A percentile compares a stretch with the other conserved stretches of the same genome.
These are phyloP conservation scores for Drosophila kepulauana DNA, from an alignment of 1,140 invertebrate species.

Conservation along the genomic window DNA sequence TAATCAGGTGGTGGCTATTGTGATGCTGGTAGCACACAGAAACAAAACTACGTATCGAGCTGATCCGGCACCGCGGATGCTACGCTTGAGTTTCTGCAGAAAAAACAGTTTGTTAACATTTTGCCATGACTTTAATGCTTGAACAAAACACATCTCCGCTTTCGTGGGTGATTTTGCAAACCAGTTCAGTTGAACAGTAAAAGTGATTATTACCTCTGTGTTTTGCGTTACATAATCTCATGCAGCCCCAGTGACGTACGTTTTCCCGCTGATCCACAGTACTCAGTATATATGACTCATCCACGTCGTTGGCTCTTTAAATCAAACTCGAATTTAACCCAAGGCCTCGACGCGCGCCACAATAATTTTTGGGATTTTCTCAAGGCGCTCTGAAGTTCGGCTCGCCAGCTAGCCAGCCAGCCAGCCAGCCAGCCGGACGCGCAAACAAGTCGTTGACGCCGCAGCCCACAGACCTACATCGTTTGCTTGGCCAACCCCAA, in stretches of 20 bases:
- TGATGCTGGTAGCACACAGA: neutral
- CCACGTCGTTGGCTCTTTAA: constrained; percentile 63
- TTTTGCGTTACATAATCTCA: constrained; percentile 64
- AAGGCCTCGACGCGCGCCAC: constrained; percentile 77
- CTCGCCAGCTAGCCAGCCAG: constrained; percentile 45
- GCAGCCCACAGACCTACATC: constrained; percentile 67
- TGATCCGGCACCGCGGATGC: constrained; percentile 11
- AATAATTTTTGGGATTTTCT: constrained; percentile 81
- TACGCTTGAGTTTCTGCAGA: neutral
- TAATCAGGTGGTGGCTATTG: neutral
- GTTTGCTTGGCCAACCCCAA: constrained; percentile 61
- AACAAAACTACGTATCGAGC: neutral
- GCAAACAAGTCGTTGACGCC: constrained; percentile 59
- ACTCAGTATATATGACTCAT: constrained; percentile 20
- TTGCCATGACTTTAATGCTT: constrained; percentile 58
- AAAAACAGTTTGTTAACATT: constrained; percentile 70
- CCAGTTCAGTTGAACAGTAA: constrained; percentile 70
- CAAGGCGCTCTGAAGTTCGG: constrained; percentile 61
- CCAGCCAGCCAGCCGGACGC: constrained; percentile 50
- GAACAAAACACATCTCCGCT: constrained; percentile 10
- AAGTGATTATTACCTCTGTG: constrained; percentile 72
- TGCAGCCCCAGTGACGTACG: constrained; percentile 67
- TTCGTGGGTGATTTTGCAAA: constrained; percentile 61
- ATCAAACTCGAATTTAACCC: constrained; percentile 77
- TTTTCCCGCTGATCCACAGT: constrained; percentile 63